Base-by-base conservation (phyloP, 2,888 invertebrate genomes). In the Cheilosia variabilis region DNA sequence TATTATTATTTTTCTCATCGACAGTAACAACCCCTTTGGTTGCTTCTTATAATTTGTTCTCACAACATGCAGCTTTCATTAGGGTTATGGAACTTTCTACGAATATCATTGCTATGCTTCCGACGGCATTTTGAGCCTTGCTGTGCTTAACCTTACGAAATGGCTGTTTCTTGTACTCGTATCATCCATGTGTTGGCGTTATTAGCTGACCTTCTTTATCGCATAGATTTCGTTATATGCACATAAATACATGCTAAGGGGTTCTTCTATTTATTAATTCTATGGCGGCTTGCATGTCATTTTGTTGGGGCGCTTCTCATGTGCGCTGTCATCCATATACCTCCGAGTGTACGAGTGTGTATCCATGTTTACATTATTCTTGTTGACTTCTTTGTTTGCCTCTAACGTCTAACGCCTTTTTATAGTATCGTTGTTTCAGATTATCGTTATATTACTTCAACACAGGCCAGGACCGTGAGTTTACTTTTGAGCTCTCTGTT, bases 371-470 rank as follows among this genome's bases (percentile, higher is more conserved):
- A 72, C 71, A 45, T 45, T 63, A 45, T 17, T 63, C 55, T 43
- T 52, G 63, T 73, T 63, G 63, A 73, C 73, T 73, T 55, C 55
- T 55, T 55, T 31, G 55, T 45, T 55, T 31, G 63, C 53, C 57
- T 19, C 31, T 63, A 45, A 47, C 19, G 9, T 15, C 37, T 37
- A 45, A 62, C 72, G 72, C 62, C 63, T 73, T 63, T 63, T 55
- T 63, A 73, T 63, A 53, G 17, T 47, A 73, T 19, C 63, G 53
- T 34, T 63, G 72, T 45, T 47, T 45, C n/a, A 55, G 73, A 73
- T 63, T 63, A 73, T 63, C 45, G 43, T 63, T 63, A 73, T 63
- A 73, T 63, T 45, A 55, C 63, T 63, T 73, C 17, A 37, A 37
- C 37, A 37, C 13, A 37, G 13, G 37, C 37, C 13, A 37, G 62